Conservation (phyloP, 2,797 vertebrate species). For the Pipistrellus pygmaeus region DNA sequence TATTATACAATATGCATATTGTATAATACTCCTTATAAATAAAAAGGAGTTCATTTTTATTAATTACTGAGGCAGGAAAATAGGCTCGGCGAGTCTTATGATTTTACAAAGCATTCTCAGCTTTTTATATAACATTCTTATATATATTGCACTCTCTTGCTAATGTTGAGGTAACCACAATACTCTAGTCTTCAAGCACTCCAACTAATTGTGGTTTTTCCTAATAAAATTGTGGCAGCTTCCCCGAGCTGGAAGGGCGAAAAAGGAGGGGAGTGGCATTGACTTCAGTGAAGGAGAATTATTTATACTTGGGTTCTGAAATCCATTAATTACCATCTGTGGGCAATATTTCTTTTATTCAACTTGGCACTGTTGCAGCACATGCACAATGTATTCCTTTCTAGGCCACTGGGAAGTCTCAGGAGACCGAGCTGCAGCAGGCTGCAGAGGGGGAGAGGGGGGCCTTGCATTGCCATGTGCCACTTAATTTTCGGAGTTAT, state of each 20-base stretch:
- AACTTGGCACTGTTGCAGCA: not conserved
- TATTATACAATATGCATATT: not conserved
- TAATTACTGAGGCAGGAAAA: not conserved
- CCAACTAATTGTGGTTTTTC: not conserved
- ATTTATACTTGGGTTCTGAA: not conserved
- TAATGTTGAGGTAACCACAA: not conserved
- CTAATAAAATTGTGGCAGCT: not conserved
- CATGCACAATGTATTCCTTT: not conserved
- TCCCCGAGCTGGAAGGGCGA: not conserved
- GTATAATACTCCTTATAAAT: not conserved
- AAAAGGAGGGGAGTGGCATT: not conserved
- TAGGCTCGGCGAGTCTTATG: not conserved
- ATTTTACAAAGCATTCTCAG: not conserved
- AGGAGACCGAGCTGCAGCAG: not conserved
- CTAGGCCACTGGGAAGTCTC: not conserved
- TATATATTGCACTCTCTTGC: not conserved
- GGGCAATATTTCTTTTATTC: not conserved
- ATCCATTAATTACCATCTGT: not conserved
- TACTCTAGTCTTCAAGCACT: not conserved
- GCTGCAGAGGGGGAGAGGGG: not conserved
- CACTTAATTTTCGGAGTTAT: conserved; percentile 61
- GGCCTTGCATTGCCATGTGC: conserved; percentile 30
- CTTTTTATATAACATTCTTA: not conserved
- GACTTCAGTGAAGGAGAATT: not conserved
- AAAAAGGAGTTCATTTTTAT: not conserved